Conservation (phyloP, 2,888 invertebrate species). For the Sinhomidia bicolor region DNA sequence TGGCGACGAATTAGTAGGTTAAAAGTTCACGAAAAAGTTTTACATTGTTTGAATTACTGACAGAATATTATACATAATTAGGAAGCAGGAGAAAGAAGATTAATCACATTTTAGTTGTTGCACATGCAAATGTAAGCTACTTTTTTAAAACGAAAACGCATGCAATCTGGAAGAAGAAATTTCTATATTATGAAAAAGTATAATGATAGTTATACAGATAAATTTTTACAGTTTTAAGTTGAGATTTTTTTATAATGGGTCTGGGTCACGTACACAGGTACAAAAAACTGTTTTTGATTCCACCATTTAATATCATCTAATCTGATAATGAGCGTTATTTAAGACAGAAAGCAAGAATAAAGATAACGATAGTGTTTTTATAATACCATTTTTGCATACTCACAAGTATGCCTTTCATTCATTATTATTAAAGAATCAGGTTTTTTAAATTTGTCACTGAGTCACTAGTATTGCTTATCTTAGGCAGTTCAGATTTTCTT, state of each 20-base stretch:
- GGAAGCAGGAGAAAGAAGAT: background rate
- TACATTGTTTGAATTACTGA: background rate
- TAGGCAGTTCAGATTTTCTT: background rate
- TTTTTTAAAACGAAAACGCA: background rate
- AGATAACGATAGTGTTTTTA: background rate
- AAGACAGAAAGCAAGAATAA: background rate
- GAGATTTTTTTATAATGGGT: background rate
- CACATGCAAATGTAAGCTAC: no score
- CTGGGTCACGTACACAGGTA: slow-evolving; percentile 2
- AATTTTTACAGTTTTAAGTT: slow-evolving; percentile 24
- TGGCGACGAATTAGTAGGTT: background rate
- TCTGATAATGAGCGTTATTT: background rate
- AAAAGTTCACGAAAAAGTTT: background rate
- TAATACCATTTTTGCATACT: background rate
- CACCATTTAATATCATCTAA: background rate
- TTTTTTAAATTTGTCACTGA: background rate
- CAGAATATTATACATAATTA: background rate
- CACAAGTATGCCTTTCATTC: background rate
- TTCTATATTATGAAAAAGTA: no score
- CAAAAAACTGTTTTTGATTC: slow-evolving; percentile 3
- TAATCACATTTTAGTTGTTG: slow-evolving; percentile 4
- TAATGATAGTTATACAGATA: slow-evolving; percentile 26
- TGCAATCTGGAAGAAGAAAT: no score
- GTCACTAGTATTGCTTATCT: slow-evolving; percentile 17
- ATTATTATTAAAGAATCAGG: background rate